These are phyloP conservation scores for Diachasma alloeum DNA, from an alignment of 1,140 invertebrate genomes.

Conservation along the genomic window DNA sequence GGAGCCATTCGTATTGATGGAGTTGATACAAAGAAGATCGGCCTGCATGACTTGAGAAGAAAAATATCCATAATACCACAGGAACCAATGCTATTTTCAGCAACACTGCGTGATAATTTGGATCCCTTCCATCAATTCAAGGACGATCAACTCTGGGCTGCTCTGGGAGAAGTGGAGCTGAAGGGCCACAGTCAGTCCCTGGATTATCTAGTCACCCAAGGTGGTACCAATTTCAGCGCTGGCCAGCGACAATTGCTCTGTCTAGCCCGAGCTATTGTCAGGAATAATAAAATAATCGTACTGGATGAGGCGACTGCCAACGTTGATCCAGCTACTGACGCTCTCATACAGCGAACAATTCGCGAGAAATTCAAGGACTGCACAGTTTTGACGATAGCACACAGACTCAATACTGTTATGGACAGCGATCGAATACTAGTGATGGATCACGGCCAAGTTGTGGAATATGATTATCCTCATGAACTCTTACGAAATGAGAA, in stretches of 20 bases:
- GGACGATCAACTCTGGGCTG: constrained; percentile 73
- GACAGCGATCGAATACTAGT: constrained; percentile 64
- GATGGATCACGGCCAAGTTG: constrained; percentile 58
- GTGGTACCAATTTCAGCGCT: constrained; percentile 67
- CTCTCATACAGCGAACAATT: constrained; percentile 73
- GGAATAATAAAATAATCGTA: constrained; percentile 73
- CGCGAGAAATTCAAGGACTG: constrained; percentile 68
- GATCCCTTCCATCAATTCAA: constrained; percentile 74
- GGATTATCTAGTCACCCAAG: constrained; percentile 35
- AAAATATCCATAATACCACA: constrained; percentile 83
- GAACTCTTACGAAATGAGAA: constrained; percentile 62
- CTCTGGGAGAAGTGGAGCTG: constrained; percentile 70
- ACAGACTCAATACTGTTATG: constrained; percentile 67
- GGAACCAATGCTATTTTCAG: constrained; percentile 76
- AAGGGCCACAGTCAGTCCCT: constrained; percentile 34
- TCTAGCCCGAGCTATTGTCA: constrained; percentile 75
- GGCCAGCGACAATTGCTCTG: constrained; percentile 82
- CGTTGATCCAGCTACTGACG: constrained; percentile 73
- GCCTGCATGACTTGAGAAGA: constrained; percentile 73
- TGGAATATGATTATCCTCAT: constrained; percentile 71
- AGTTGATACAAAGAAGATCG: constrained; percentile 67
- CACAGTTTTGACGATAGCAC: constrained; percentile 74
- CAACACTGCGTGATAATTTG: constrained; percentile 74
- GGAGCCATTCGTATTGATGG: constrained; percentile 72
- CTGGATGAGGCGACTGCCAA: constrained; percentile 81